A percentile compares a stretch with the other conserved stretches of the same genome.
phyloP scores from a whole-genome alignment of 2,888 invertebrate genomes.

The Agrilus mali region DNA sequence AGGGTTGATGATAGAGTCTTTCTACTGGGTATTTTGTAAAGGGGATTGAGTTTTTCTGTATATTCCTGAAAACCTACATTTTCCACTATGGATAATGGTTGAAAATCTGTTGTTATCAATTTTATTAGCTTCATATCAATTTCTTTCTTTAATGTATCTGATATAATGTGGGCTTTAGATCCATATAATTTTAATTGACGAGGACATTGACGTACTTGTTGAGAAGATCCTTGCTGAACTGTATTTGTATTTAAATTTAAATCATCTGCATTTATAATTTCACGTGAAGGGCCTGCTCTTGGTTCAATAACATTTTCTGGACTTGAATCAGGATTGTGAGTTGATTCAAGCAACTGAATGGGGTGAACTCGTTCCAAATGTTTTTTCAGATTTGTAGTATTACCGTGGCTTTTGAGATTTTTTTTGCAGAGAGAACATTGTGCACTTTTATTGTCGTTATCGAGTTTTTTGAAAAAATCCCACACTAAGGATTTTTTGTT shows the following conservation, averaged over 20 bases:
- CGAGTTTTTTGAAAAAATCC: too few relatives aligned
- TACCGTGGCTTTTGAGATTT: constrained; percentile 6
- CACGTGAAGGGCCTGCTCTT: neutral
- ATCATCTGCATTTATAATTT: too few relatives aligned
- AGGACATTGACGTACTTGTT: too few relatives aligned
- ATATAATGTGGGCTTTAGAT: neutral
- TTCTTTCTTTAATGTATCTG: too few relatives aligned
- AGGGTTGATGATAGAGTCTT: constrained; percentile 10
- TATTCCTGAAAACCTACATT: constrained; percentile 17
- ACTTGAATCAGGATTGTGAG: too few relatives aligned
- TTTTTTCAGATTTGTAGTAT: constrained; percentile 10
- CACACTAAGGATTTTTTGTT: too few relatives aligned
- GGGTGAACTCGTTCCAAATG: constrained; percentile 5
- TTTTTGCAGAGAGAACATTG: constrained; percentile 8
- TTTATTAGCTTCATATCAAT: constrained; percentile 12
- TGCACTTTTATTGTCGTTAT: neutral
- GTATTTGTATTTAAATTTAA: too few relatives aligned
- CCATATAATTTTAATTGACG: constrained; percentile 5
- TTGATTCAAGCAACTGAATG: neutral
- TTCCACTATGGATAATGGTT: constrained; percentile 18
- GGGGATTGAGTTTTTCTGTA: constrained; percentile 11
- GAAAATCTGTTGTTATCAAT: constrained; percentile 15
- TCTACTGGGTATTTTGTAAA: constrained; percentile 13
- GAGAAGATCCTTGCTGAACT: too few relatives aligned
- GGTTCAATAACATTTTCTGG: neutral